Evolutionary conservation across 2,113 vertebrate species (phyloP), one percentile per base, ranked within the genome.

Genomic region (Strigops habroptila): DNA sequence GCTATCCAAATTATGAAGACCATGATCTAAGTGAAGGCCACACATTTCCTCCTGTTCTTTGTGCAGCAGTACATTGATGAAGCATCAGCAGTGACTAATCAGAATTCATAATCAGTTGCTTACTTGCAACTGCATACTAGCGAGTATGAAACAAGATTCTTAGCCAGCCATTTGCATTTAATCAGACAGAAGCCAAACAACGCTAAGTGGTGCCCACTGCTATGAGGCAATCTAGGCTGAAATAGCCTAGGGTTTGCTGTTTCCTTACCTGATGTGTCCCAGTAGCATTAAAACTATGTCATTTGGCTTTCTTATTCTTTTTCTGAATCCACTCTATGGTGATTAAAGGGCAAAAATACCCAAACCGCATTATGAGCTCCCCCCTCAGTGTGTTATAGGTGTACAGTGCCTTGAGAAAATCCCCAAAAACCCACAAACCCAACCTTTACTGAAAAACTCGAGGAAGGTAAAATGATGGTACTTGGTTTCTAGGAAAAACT

Each of bases 1-100:
- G 9, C 90, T 53, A 48, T 96, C 98, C 0, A 98, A 98, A 89
- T 91, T 98, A 57, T 98, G 84, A 97, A 97, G 94, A 83, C 24
- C 2, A 0, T 14, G 57, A 85, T 55, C 73, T 35, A 76, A 35
- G 65, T 24, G 67, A 81, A 67, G 64, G 76, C 49, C 23, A 19
- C 27, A 21, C 28, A 60, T 23, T 51, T 77, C 49, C 64, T 55
- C n/a, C 52, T 83, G 92, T 86, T 75, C 39, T 95, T 73, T 88
- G 44, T 71, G 65, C 69, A 55, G 70, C 48, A 70, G 53, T 27
- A 88, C 27, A 80, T 41, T 71, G 67, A 68, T 33, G 49, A 92
- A 91, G 77, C 88, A 89, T 69, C 91, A 87, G 49, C 69, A 96
- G 82, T 95, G 89, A 95, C 75, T 91, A 92, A 95, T 87, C 74